Percentiles rank a stretch among this genome's conserved stretches.
phyloP scores from a whole-genome alignment of 2,888 invertebrate species.

The Agrochola lota region DNA sequence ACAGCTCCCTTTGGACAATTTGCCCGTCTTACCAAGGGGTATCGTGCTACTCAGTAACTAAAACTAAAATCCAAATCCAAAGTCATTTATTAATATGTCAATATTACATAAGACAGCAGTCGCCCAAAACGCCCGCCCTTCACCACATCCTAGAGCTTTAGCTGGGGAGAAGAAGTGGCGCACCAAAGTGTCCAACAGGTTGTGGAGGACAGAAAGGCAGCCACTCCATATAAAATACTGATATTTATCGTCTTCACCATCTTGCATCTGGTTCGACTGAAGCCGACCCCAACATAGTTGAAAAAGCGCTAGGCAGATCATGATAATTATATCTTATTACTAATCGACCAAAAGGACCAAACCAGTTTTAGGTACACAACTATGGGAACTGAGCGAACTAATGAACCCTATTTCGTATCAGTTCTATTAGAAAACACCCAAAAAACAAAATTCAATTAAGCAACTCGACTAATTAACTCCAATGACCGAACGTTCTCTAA shows the following conservation, averaged over 20 bases:
- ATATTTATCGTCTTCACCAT: background rate
- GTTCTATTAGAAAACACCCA: background rate
- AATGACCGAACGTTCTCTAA: slow-evolving; percentile 44
- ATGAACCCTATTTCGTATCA: background rate
- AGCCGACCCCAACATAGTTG: background rate
- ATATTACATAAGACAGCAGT: background rate
- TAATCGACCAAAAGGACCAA: too few relatives aligned
- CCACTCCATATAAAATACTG: background rate
- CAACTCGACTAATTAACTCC: slow-evolving; percentile 43
- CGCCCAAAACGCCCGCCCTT: background rate
- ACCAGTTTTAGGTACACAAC: too few relatives aligned
- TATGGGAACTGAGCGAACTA: background rate
- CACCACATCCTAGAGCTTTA: background rate
- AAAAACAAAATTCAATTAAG: slow-evolving; percentile 27
- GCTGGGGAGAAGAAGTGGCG: background rate
- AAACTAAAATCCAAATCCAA: too few relatives aligned
- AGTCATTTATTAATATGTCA: too few relatives aligned
- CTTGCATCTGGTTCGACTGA: background rate
- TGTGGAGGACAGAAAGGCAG: background rate
- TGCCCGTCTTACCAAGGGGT: background rate
- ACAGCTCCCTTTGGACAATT: background rate
- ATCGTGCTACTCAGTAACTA: background rate
- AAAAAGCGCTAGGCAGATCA: background rate
- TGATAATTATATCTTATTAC: too few relatives aligned
- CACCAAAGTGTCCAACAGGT: background rate